Evolutionary conservation across 2,888 invertebrate species (phyloP).

Genomic region (Sminthurinus aureus): DNA sequence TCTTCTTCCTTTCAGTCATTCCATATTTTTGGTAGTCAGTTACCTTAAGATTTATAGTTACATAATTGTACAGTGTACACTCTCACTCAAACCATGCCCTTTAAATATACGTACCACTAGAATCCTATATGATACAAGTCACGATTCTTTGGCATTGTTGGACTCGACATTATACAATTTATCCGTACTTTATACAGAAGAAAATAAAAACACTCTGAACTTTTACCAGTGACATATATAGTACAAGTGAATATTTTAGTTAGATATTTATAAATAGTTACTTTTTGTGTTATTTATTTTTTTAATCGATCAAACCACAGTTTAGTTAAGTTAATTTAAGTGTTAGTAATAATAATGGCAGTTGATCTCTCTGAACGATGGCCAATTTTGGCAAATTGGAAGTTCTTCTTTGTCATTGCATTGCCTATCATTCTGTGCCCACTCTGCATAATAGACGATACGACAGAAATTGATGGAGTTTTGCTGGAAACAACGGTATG

Average conservation of each 20-base stretch:
- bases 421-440: conserved; percentile 76
- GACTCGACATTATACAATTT: conserved; percentile 13
- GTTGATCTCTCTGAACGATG: conserved; percentile 36
- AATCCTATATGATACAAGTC: background rate
- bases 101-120: background rate
- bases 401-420: conserved; percentile 73
- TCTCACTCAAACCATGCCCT: no score
- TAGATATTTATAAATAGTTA: background rate
- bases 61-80: no score
- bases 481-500: conserved; percentile 23
- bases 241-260: background rate
- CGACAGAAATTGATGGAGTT: conserved; percentile 33
- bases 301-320: background rate
- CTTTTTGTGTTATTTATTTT: background rate
- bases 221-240: background rate
- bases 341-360: conserved; percentile 35
- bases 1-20: no score
- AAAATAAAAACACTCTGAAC: background rate
- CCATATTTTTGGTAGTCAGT: no score
- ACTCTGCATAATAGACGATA: conserved; percentile 51
- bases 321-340: background rate
- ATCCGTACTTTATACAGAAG: conserved; percentile 21
- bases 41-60: no score
- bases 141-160: conserved; percentile 10
- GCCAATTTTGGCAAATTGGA: conserved; percentile 74